These are phyloP conservation scores for Aleiodes sp. DNA, from an alignment of 1,140 invertebrate genomes.

Conservation along the genomic window DNA sequence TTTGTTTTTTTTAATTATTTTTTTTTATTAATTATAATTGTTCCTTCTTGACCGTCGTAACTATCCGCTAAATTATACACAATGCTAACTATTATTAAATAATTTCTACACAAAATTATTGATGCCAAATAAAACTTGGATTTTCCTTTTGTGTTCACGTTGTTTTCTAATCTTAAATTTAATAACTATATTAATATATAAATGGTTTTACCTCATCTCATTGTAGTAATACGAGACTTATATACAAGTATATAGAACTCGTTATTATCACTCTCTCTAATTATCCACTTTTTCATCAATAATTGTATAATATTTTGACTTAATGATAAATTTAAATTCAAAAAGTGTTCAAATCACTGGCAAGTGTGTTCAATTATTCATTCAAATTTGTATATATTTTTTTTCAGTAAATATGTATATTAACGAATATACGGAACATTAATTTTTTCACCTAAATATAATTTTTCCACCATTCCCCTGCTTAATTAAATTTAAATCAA, in stretches of 20 bases:
- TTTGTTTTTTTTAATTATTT: conserved; percentile 10
- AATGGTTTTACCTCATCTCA: conserved; percentile 22
- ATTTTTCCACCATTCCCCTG: too few relatives aligned
- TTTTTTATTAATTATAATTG: neutral
- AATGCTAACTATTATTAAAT: conserved; percentile 25
- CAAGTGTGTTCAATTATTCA: conserved; percentile 46
- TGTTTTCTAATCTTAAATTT: conserved; percentile 1
- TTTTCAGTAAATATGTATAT: neutral
- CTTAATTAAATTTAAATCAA: too few relatives aligned
- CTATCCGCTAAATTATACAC: conserved; percentile 24
- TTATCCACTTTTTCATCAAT: too few relatives aligned
- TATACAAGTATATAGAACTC: conserved; percentile 34
- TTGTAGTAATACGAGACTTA: neutral
- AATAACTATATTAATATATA: conserved; percentile 42
- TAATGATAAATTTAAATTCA: conserved; percentile 41
- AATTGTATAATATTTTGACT: conserved; percentile 35
- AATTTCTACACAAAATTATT: conserved; percentile 15
- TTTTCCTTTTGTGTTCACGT: neutral
- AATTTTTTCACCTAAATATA: conserved; percentile 28
- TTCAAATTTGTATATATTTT: neutral
- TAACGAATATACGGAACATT: conserved; percentile 44
- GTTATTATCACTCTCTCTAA: conserved; percentile 15
- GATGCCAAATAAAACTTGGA: neutral
- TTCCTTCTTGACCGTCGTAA: conserved; percentile 19
- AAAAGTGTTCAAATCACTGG: conserved; percentile 63